Conservation (phyloP, 2,888 invertebrate genomes). For the Gnatocerus cornutus region DNA sequence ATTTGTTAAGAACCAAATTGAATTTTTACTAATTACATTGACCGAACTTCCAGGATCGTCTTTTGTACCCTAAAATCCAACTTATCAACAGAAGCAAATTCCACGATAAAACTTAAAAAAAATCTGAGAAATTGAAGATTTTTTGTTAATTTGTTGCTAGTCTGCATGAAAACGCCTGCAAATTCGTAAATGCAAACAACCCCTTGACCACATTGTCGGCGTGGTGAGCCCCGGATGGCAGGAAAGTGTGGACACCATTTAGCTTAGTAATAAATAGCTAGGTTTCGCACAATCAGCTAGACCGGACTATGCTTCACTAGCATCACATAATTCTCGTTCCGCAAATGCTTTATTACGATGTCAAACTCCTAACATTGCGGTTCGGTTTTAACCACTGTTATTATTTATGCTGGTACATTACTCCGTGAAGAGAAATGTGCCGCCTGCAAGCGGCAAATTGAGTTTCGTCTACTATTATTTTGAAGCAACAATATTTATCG, state of each 20-base stretch:
- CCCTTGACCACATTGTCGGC: slow-evolving; percentile 37
- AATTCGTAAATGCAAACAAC: slow-evolving; percentile 37
- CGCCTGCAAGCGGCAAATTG: background rate
- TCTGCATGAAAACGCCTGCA: slow-evolving; percentile 26
- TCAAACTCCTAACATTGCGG: slow-evolving; percentile 54
- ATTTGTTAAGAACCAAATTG: too few relatives aligned
- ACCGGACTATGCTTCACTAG: slow-evolving; percentile 52
- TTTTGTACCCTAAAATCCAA: too few relatives aligned
- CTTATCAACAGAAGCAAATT: too few relatives aligned
- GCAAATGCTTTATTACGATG: slow-evolving; percentile 54
- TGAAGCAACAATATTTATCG: too few relatives aligned
- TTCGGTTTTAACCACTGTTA: slow-evolving; percentile 44
- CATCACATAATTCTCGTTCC: slow-evolving; percentile 49
- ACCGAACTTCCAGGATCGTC: too few relatives aligned
- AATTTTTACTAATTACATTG: too few relatives aligned
- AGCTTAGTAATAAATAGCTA: slow-evolving; percentile 47
- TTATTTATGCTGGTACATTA: slow-evolving; percentile 50
- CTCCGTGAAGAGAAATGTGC: slow-evolving; percentile 3
- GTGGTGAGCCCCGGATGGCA: slow-evolving; percentile 8
- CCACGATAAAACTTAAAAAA: too few relatives aligned
- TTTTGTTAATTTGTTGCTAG: too few relatives aligned
- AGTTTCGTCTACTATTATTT: too few relatives aligned
- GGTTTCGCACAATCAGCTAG: slow-evolving; percentile 52
- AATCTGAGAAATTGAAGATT: too few relatives aligned
- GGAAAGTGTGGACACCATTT: slow-evolving; percentile 26